phyloP scores from a whole-genome alignment of 2,888 invertebrate genomes.

The Thera obeliscata region DNA sequence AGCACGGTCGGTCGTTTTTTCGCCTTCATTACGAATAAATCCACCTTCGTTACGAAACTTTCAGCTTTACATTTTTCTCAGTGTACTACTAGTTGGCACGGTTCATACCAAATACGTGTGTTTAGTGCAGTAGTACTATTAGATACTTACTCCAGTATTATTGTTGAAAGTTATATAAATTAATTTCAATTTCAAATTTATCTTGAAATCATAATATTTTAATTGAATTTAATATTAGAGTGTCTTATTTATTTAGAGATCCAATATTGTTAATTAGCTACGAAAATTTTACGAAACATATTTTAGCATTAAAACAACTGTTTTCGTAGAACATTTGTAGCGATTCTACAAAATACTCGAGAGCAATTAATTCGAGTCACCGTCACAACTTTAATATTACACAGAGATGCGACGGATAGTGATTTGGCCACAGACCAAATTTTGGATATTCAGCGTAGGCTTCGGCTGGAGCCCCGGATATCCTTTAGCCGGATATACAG shows the following conservation, averaged over 20 bases:
- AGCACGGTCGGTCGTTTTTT: too few species aligned
- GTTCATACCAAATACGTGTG: too few species aligned
- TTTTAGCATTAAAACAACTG: background rate
- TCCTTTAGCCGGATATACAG: too few species aligned
- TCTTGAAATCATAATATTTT: background rate
- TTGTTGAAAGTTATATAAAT: background rate
- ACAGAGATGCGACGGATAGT: background rate
- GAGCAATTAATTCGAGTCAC: background rate
- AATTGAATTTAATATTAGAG: background rate
- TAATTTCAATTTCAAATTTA: background rate
- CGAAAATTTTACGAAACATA: background rate
- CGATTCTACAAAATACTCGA: background rate
- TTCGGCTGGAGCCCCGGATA: too few species aligned
- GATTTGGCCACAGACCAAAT: too few species aligned
- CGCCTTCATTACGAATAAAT: too few species aligned
- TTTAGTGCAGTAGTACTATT: too few species aligned
- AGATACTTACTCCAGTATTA: too few species aligned
- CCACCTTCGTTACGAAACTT: too few species aligned
- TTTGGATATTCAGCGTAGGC: too few species aligned
- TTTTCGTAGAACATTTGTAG: background rate
- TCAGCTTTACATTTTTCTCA: too few species aligned
- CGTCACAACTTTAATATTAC: background rate
- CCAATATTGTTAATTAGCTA: background rate
- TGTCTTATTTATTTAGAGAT: background rate
- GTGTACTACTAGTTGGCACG: too few species aligned